These are phyloP conservation scores for Ennomos fuscantarius DNA, from an alignment of 2,888 invertebrate genomes.

Conservation along the genomic window DNA sequence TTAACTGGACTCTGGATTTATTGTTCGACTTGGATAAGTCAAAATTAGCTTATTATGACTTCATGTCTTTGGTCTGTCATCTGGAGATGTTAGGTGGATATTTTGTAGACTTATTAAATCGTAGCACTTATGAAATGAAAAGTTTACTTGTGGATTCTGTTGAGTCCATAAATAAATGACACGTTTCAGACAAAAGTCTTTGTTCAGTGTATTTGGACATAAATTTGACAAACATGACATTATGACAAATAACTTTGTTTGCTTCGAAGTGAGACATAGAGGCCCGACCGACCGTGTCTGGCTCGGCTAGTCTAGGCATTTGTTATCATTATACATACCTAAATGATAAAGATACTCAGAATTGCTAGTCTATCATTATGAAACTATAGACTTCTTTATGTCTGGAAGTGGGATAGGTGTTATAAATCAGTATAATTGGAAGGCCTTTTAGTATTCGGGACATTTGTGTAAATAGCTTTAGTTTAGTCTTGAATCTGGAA, in stretches of 20 bases:
- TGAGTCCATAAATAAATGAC: background rate
- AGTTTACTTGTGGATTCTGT: background rate
- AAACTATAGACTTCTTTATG: slow-evolving; percentile 16
- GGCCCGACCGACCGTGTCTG: slow-evolving; percentile 11
- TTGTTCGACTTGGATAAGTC: too few relatives aligned
- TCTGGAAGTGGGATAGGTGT: slow-evolving; percentile 1
- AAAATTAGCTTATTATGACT: too few relatives aligned
- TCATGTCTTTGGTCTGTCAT: too few relatives aligned
- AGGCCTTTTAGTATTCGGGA: background rate
- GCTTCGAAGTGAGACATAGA: slow-evolving; percentile 1
- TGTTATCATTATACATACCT: slow-evolving; percentile 14
- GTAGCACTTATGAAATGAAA: too few relatives aligned
- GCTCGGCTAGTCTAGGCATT: slow-evolving; percentile 11
- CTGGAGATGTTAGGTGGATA: too few relatives aligned
- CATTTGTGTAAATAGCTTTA: slow-evolving; percentile 2
- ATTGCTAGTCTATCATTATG: background rate
- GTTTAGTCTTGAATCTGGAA: background rate
- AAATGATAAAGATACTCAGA: slow-evolving; percentile 16
- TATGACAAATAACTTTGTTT: slow-evolving; percentile 31
- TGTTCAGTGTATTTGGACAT: slow-evolving; percentile 24
- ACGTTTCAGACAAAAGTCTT: slow-evolving; percentile 17
- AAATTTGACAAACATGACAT: slow-evolving; percentile 24
- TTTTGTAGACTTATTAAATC: too few relatives aligned
- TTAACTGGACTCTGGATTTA: too few relatives aligned
- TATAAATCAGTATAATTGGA: background rate